Conservation (phyloP, 2,113 vertebrate species). For the Lates calcarifer region DNA sequence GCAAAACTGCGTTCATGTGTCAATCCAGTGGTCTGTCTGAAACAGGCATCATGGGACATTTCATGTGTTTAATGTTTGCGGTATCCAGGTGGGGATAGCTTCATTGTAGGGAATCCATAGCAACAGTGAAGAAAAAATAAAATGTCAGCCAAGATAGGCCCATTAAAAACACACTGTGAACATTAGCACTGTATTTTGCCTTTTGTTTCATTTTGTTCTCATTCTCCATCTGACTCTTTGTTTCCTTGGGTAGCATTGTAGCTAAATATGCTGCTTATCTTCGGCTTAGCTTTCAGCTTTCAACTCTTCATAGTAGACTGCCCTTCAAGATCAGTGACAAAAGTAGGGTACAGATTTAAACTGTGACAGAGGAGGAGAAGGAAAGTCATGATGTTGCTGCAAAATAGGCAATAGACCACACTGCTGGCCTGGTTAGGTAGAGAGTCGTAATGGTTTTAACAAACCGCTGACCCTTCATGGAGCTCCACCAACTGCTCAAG, state of each 20-base stretch:
- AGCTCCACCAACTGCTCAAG: background rate
- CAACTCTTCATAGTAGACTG: background rate
- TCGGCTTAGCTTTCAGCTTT: background rate
- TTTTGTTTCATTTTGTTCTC: background rate
- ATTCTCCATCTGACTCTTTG: background rate
- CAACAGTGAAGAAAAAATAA: background rate
- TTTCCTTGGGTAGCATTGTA: background rate
- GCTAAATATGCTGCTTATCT: background rate
- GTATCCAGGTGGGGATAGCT: background rate
- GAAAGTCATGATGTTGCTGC: too few relatives aligned
- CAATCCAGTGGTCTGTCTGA: background rate
- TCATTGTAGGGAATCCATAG: background rate
- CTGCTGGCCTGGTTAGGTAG: too few relatives aligned
- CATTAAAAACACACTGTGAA: background rate
- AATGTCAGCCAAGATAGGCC: background rate
- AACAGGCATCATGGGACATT: slow-evolving; percentile 6
- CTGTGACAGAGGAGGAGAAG: background rate
- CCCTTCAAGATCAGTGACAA: background rate
- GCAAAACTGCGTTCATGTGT: background rate
- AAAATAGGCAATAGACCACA: too few relatives aligned
- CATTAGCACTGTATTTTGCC: background rate
- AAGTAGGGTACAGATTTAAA: background rate
- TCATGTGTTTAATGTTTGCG: background rate
- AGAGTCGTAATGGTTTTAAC: too few relatives aligned
- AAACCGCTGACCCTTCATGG: background rate